Conservation (phyloP, 92 coral and sea anemone genomes). For the Epizoanthus illoricatus region DNA sequence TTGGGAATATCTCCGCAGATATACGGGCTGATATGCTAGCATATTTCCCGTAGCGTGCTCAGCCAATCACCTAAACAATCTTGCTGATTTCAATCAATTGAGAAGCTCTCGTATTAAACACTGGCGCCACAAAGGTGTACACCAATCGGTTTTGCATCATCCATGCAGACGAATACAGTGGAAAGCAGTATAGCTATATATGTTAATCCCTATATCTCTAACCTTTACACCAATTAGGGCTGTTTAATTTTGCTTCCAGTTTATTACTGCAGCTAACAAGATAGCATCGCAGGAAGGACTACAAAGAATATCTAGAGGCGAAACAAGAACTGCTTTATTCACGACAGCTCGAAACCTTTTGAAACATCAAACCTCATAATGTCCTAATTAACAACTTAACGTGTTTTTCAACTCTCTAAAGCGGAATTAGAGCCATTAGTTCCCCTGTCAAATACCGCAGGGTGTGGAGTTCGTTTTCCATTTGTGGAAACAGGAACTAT, state of each 20-base stretch:
- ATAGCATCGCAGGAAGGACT: background rate
- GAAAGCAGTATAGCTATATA: background rate
- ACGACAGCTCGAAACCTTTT: background rate
- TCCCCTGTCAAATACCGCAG: no score
- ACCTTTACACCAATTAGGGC: no score
- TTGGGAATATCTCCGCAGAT: background rate
- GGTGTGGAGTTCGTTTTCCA: no score
- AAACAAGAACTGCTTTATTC: background rate
- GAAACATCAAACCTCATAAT: background rate
- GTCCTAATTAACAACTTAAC: slow-evolving; percentile 6
- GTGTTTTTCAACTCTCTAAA: background rate
- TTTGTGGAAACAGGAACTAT: no score
- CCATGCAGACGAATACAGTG: background rate
- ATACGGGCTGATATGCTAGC: background rate
- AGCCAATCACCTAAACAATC: background rate
- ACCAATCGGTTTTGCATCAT: background rate
- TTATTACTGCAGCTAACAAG: background rate
- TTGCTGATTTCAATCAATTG: background rate
- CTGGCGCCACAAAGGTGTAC: no score
- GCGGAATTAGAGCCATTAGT: no score
- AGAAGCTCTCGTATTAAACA: background rate
- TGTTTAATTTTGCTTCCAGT: background rate
- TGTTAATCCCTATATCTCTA: background rate
- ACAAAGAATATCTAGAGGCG: no score
- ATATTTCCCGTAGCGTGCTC: background rate